Base-by-base conservation (phyloP, 2,797 vertebrate genomes). In the Fundulus diaphanus region DNA sequence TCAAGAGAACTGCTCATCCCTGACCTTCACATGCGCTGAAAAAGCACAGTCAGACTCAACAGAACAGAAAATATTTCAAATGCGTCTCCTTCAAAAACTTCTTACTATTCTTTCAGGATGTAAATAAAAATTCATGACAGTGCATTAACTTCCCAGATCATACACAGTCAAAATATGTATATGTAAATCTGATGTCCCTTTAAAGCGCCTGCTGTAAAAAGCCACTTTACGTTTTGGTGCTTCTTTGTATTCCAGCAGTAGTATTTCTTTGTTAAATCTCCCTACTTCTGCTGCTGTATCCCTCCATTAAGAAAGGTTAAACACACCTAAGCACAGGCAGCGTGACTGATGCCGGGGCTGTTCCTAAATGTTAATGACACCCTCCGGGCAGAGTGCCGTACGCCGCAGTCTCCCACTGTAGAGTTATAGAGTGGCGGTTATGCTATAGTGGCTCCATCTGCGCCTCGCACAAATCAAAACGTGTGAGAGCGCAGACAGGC, bases 321-420 rank as follows among this genome's bases (percentile, higher is more conserved):
- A 94, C 90, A 94, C 93, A 94, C 94, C 94, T 94, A 92, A 86
- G 89, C 93, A 92, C 90, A 91, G 91, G 90, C 90, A 83, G 83
- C 85, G 86, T 91, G 94, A 94, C 93, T 91, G 93, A 95, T 94
- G 88, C 91, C 63, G 80, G 87, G 87, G 92, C 92, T 91, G 88
- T 92, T 93, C 94, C 93, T 92, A 95, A 96, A 96, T 95, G 94
- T 94, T 96, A 96, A 96, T 94, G 93, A 90, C 90, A 88, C 92
- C 94, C 94, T 89, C 68, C 82, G 87, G 93, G 91, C 93, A 90
- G 83, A 90, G 82, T 83, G 84, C 86, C 67, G 81, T 44, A 70
- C 87, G 40, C 83, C 29, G 44, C 81, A 65, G 73, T 82, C 88
- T 90, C 88, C 90, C 68, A 76, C 90, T 76, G 81, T 79, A 83